phyloP scores from a whole-genome alignment of 2,113 vertebrate species.

The Peucedramus taeniatus region DNA sequence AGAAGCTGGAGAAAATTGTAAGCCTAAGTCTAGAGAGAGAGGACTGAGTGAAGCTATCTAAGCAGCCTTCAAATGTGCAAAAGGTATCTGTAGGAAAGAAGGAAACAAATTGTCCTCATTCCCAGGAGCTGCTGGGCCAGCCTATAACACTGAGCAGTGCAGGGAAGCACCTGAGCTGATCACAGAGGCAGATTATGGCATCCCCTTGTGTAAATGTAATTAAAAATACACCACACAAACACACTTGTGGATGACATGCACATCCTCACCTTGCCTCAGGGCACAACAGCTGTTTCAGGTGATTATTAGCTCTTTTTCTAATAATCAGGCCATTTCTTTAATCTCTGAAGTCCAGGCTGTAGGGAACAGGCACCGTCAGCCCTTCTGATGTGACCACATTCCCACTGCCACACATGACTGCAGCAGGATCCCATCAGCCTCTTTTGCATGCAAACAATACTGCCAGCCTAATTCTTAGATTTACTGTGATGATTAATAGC shows the following conservation, averaged over 20 bases:
- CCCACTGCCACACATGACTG: background rate
- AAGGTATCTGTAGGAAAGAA: background rate
- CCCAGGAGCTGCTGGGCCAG: background rate
- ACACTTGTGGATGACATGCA: background rate
- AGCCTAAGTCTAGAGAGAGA: background rate
- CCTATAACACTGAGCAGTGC: rapidly evolving
- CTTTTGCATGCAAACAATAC: background rate
- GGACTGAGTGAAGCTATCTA: background rate
- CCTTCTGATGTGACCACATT: background rate
- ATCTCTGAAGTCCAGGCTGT: background rate
- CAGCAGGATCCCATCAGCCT: background rate
- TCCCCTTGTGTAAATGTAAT: background rate
- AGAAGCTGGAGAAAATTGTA: background rate
- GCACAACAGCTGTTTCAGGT: background rate
- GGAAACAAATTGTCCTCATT: background rate
- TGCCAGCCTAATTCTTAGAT: background rate
- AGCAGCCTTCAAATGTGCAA: background rate
- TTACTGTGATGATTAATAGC: background rate
- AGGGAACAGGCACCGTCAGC: background rate
- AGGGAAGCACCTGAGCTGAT: background rate
- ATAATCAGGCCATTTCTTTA: background rate
- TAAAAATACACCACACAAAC: background rate
- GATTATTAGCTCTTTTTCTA: background rate
- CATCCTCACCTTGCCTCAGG: background rate
- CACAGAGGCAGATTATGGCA: background rate